These are phyloP conservation scores for Scelioninae gen. 2 DNA, from an alignment of 2,888 invertebrate genomes.

Conservation along the genomic window DNA sequence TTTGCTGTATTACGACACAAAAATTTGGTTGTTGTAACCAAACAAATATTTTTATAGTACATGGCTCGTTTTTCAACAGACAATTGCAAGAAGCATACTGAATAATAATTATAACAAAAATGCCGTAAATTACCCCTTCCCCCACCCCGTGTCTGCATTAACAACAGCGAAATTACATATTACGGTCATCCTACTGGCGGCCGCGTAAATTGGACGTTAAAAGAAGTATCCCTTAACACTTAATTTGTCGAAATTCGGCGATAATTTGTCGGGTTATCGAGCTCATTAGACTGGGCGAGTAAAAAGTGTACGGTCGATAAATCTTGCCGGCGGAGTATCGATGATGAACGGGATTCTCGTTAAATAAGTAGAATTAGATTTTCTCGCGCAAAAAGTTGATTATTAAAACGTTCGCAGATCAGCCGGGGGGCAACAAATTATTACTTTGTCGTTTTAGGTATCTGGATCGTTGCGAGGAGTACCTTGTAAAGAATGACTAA, in stretches of 20 bases:
- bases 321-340: conserved; percentile 40
- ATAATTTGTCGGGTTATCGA: conserved; percentile 33
- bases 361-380: conserved; percentile 51
- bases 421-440: conserved; percentile 60
- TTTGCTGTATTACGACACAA: too few species aligned
- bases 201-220: conserved; percentile 20
- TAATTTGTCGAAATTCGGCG: conserved; percentile 39
- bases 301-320: conserved; percentile 46
- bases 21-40: too few species aligned
- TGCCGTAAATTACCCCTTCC: too few species aligned
- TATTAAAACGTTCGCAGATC: conserved; percentile 60
- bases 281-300: conserved; percentile 33
- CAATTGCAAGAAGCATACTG: too few species aligned
- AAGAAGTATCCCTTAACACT: conserved; percentile 24
- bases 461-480: conserved; percentile 59
- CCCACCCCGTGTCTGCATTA: too few species aligned
- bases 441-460: conserved; percentile 61
- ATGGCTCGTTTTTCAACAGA: too few species aligned
- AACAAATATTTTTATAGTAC: too few species aligned
- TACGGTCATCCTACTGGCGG: conserved; percentile 1
- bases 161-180: neutral
- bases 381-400: conserved; percentile 54
- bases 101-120: too few species aligned
- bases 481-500: conserved; percentile 60
- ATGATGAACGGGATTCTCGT: conserved; percentile 51